Percentiles rank a stretch among this genome's conserved stretches.
Evolutionary conservation across 2,888 invertebrate genomes (phyloP).

Genomic region (Gandaritis pyraliata): DNA sequence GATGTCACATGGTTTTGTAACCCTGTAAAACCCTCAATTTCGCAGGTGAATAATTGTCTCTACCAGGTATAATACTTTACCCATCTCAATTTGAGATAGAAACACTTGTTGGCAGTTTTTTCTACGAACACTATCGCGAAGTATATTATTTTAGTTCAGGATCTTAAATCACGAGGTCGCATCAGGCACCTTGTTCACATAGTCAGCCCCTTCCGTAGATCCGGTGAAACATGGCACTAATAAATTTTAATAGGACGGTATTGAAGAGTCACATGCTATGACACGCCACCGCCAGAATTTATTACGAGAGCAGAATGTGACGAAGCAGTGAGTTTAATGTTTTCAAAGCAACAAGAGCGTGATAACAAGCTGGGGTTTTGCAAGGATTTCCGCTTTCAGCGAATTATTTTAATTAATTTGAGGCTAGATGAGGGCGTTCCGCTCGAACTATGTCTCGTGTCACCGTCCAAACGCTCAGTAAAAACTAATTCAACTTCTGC

Average conservation of each 20-base stretch:
- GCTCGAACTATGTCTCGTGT: conserved; percentile 36
- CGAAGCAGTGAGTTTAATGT: conserved; percentile 46
- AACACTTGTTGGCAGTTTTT: no score
- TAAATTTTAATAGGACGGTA: conserved; percentile 30
- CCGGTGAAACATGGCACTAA: conserved; percentile 29
- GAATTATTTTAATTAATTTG: conserved; percentile 66
- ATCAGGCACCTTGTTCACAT: conserved; percentile 28
- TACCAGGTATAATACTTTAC: neutral
- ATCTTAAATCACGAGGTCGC: conserved; percentile 5
- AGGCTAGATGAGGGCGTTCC: conserved; percentile 48
- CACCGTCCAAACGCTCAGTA: conserved; percentile 39
- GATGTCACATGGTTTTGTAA: no score
- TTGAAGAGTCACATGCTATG: conserved; percentile 48
- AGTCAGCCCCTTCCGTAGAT: conserved; percentile 23
- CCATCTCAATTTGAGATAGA: neutral
- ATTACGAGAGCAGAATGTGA: conserved; percentile 40
- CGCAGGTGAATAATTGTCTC: no score
- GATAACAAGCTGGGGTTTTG: conserved; percentile 60
- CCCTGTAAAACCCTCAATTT: no score
- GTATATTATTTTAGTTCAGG: neutral
- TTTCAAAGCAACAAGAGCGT: conserved; percentile 57
- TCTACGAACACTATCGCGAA: no score
- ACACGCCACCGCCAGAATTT: conserved; percentile 49
- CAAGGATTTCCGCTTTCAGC: conserved; percentile 59
- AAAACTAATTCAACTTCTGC: conserved; percentile 56